Base-by-base conservation (phyloP, 2,888 invertebrate species). In the Orthosia cruda region DNA sequence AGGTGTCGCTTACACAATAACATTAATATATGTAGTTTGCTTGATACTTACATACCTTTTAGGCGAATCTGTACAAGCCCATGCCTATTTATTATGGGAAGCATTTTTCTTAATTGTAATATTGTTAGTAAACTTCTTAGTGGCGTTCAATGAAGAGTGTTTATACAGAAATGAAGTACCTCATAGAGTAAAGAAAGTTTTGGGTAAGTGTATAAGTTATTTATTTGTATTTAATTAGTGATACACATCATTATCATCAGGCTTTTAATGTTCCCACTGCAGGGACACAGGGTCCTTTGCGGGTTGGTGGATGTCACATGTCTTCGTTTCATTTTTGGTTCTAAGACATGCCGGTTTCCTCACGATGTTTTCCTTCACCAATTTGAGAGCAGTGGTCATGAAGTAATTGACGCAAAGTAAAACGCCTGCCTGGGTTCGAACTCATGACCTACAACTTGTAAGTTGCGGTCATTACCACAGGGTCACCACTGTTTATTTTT, bases 161-260 rank as follows among this genome's bases (percentile, higher is more conserved):
- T 91, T 96, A 81, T 94, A 95, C 74, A 93, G 93, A 84, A 95
- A 97, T 89, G 97, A 97, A 94, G 96, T 97, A 90, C 97, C 97
- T 77, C 95, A 96, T 88, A 94, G 97, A 91, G 94, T 96, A 69
- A 92, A 88, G 57, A 96, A 96, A 90, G 96, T 97, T 57, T 89
- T 97, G 88, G 95, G 97, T 97, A 85, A 93, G 94, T 91, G 18
- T 57, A n/a, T n/a, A 52, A 58, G 3, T 40, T 50, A 40, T 62
- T 26, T 62, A 23, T 62, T 58, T 57, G 15, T 63, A 26, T 45
- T 49, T 20, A 13, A 47, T 23, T 63, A 12, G 12, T 45, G 11
- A 7, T 58, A 58, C 32, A 3, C 18, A 18, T 20, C 40, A 40
- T 7, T 7, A 32, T 40, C 40, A 40, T 40, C 40, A 9, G 40